Conservation (phyloP, 2,888 invertebrate genomes). For the Tetragonisca angustula region DNA sequence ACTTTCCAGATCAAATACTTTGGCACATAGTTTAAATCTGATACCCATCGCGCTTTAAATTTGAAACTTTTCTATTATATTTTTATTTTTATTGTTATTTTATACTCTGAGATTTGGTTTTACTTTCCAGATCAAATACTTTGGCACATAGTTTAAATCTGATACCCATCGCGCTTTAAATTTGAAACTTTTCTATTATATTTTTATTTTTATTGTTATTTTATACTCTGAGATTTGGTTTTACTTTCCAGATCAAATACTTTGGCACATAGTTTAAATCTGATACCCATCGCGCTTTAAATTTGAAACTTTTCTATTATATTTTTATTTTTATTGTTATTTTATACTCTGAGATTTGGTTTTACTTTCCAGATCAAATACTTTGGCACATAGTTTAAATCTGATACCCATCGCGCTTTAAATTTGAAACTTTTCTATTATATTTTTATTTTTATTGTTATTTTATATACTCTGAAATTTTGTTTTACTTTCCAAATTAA, state of each 20-base stretch:
- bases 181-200: no score
- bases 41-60: neutral
- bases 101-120: no score
- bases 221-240: no score
- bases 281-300: neutral
- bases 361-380: neutral
- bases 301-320: neutral
- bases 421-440: no score
- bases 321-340: no score
- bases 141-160: neutral
- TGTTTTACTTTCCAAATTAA: neutral
- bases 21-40: neutral
- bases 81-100: no score
- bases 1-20: neutral
- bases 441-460: no score
- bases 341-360: no score
- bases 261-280: neutral
- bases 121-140: neutral
- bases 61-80: neutral
- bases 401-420: neutral
- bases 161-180: neutral
- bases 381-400: neutral
- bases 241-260: neutral
- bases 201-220: no score
- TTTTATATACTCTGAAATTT: no score